Conservation (phyloP, 1,140 invertebrate genomes). For the Anthonomus grandis region DNA sequence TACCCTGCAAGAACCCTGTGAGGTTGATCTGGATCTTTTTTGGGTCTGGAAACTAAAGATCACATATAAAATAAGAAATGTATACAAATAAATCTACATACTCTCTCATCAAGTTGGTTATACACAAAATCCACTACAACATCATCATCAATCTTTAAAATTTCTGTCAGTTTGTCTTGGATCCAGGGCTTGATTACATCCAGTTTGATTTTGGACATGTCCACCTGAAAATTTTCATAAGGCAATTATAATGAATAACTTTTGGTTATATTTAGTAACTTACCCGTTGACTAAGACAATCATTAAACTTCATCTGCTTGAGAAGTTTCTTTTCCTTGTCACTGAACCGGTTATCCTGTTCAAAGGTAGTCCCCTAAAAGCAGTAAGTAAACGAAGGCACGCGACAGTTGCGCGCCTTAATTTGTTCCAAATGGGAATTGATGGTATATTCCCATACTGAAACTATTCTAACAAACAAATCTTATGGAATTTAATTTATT, state of each 20-base stretch:
- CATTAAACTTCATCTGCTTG: conserved; percentile 98
- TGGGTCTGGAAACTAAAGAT: conserved; percentile 83
- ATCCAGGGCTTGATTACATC: conserved; percentile 99
- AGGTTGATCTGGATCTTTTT: conserved; percentile 99
- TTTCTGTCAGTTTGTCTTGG: conserved; percentile 90
- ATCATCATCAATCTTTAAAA: conserved; percentile 96
- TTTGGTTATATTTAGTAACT: conserved; percentile 19
- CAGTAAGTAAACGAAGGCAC: too few relatives aligned
- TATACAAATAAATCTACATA: conserved; percentile 46
- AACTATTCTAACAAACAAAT: too few relatives aligned
- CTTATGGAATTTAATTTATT: too few relatives aligned
- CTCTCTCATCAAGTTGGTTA: conserved; percentile 96
- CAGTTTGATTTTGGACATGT: conserved; percentile 97
- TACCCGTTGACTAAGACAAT: conserved; percentile 86
- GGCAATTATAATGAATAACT: background rate
- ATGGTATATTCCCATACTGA: too few relatives aligned
- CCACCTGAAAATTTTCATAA: conserved; percentile 67
- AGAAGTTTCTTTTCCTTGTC: conserved; percentile 99
- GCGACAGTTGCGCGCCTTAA: too few relatives aligned
- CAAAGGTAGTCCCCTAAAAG: conserved; percentile 91
- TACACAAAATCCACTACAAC: conserved; percentile 98
- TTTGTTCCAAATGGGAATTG: too few relatives aligned
- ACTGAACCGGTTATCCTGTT: conserved; percentile 97
- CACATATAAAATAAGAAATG: conserved; percentile 36
- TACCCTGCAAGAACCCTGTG: conserved; percentile 97